phyloP scores from a whole-genome alignment of 1,140 invertebrate genomes.

The Nilaparvata lugens region DNA sequence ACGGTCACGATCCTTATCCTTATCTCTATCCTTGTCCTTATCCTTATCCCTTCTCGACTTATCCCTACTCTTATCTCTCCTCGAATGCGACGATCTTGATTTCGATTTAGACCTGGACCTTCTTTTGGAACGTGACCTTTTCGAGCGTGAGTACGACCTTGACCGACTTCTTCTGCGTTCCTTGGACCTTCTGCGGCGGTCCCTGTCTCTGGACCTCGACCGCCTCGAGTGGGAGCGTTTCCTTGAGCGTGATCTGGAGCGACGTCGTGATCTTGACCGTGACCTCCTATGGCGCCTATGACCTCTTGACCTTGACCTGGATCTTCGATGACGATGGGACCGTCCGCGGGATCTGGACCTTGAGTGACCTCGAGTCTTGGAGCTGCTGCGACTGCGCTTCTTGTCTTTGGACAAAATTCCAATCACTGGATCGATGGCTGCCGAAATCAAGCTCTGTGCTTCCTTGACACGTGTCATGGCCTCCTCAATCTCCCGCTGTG shows the following conservation, averaged over 20 bases:
- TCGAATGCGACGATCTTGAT: constrained; percentile 34
- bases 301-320: constrained; percentile 46
- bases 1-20: constrained; percentile 32
- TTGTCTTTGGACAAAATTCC: constrained; percentile 77
- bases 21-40: constrained; percentile 35
- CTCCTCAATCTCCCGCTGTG: constrained; percentile 91
- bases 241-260: constrained; percentile 33
- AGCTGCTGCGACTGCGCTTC: constrained; percentile 43
- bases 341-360: constrained; percentile 44
- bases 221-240: constrained; percentile 34
- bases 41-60: constrained; percentile 33
- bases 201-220: constrained; percentile 43
- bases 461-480: constrained; percentile 94
- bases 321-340: constrained; percentile 39
- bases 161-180: constrained; percentile 39
- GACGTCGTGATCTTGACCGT: constrained; percentile 50
- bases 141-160: constrained; percentile 32
- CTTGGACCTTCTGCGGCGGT: constrained; percentile 47
- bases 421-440: constrained; percentile 84
- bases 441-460: constrained; percentile 86
- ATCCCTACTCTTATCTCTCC: constrained; percentile 36
- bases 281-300: constrained; percentile 45
- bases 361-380: constrained; percentile 29
- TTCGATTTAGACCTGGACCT: constrained; percentile 28
- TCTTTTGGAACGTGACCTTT: constrained; percentile 25